Base-by-base conservation (phyloP, 2,797 vertebrate genomes). In the Manis pentadactyla region DNA sequence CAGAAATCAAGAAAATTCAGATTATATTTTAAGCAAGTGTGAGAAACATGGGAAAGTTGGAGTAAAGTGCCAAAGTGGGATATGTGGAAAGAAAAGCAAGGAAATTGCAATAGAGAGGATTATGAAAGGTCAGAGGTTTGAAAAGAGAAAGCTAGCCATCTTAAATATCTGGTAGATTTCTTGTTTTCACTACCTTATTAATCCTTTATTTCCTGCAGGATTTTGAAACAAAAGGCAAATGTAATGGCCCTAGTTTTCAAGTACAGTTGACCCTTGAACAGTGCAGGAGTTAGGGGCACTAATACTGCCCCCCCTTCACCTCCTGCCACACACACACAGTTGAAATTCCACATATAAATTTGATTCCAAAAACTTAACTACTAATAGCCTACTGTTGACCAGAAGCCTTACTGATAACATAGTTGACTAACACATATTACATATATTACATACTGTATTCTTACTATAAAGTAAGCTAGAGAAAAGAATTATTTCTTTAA, bases 181-280 rank as follows among this genome's bases (percentile, higher is more conserved):
- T 89, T 49, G 15, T 31, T 55, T 27, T 82, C 42, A 39, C 12
- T 73, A 34, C n/a, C 23, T 82, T 85, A 64, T 49, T 46, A 57
- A 21, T 42, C 29, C 55, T 68, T 69, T 53, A 57, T 87, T 68
- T 87, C 19, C 31, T 90, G 12, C 7, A 39, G 29, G 53, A 69
- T 87, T 90, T 90, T 93, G 61, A 92, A 93, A 86, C n/a, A 37
- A 55, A 92, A 81, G 73, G 69, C 37, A 49, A 59, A 39, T 34
- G 17, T 83, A n/a, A 68, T 75, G 23, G 23, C n/a, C 51, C 37
- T 37, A 10, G 46, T 53, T 82, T 91, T 82, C 49, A 21, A 69
- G 61, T 90, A 59, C 46, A 46, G 10, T 46, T 46, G 46, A 46
- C 46, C 46, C 46, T 46, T 46, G 46, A 46, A 46, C 10, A 46